Evolutionary conservation across 2,113 vertebrate species (phyloP).

Genomic region (Choloepus hoffmanni): DNA sequence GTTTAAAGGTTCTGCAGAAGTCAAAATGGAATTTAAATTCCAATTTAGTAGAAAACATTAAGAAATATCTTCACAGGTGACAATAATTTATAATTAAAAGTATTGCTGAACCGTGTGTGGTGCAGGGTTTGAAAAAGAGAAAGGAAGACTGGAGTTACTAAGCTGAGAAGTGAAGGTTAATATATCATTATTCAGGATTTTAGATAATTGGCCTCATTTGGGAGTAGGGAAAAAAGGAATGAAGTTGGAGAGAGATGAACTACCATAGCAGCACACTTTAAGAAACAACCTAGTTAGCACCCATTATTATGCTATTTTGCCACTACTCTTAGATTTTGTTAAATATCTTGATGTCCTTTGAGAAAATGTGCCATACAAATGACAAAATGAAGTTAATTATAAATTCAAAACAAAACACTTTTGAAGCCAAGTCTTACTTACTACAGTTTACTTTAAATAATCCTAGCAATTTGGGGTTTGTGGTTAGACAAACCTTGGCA

Average conservation of each 20-base stretch:
- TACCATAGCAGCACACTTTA: slow-evolving; percentile 69
- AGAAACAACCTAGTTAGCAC: slow-evolving; percentile 83
- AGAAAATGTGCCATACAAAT: slow-evolving; percentile 68
- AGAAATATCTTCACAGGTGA: slow-evolving; percentile 77
- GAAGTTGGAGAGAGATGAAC: slow-evolving; percentile 79
- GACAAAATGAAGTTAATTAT: slow-evolving; percentile 68
- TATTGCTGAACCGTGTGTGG: slow-evolving; percentile 74
- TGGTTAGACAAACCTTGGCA: slow-evolving; percentile 35
- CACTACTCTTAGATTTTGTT: slow-evolving; percentile 58
- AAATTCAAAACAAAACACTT: slow-evolving; percentile 66
- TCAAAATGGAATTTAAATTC: background rate
- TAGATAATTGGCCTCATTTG: slow-evolving; percentile 88
- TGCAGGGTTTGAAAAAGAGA: slow-evolving; percentile 56
- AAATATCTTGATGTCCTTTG: slow-evolving; percentile 61
- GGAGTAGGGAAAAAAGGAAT: slow-evolving; percentile 74
- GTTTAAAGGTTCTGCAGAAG: background rate
- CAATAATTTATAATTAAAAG: slow-evolving; percentile 84
- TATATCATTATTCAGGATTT: slow-evolving; percentile 87
- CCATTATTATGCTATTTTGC: slow-evolving; percentile 83
- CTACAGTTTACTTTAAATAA: slow-evolving; percentile 51
- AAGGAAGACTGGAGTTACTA: slow-evolving; percentile 80
- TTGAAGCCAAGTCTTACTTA: slow-evolving; percentile 9
- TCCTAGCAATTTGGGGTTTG: background rate
- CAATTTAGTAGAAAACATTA: background rate
- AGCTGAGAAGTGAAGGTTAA: slow-evolving; percentile 86